Conservation (phyloP, 2,797 vertebrate genomes). For the Saxicola maurus region DNA sequence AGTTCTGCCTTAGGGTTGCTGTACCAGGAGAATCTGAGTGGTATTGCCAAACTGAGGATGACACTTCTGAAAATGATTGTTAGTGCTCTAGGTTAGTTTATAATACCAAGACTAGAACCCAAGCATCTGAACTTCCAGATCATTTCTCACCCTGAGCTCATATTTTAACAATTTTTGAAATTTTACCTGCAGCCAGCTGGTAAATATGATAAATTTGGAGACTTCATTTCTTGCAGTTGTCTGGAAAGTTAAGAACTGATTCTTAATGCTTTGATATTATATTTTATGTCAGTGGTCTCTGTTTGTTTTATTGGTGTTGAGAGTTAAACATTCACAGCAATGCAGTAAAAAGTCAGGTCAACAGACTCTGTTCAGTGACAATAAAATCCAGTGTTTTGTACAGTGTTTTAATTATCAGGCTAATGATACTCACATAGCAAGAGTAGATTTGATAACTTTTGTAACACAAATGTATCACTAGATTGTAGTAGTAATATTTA, state of each 20-base stretch:
- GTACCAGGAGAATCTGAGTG: neutral
- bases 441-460: neutral
- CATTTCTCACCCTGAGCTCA: neutral
- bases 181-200: neutral
- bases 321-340: neutral
- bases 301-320: neutral
- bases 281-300: neutral
- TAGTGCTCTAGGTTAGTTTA: neutral
- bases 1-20: neutral
- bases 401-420: neutral
- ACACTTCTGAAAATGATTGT: neutral
- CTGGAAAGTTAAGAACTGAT: neutral
- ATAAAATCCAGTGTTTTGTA: neutral
- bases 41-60: neutral
- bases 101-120: neutral
- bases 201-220: neutral
- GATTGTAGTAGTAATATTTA: neutral
- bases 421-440: neutral
- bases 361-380: neutral
- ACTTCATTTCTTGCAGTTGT: neutral
- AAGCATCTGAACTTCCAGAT: neutral
- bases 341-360: neutral
- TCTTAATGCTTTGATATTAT: neutral
- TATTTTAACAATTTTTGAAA: neutral
- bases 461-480: neutral